Percentiles rank a stretch among this genome's conserved stretches.
phyloP scores from a whole-genome alignment of 2,113 vertebrate genomes.

The Piaya cayana region DNA sequence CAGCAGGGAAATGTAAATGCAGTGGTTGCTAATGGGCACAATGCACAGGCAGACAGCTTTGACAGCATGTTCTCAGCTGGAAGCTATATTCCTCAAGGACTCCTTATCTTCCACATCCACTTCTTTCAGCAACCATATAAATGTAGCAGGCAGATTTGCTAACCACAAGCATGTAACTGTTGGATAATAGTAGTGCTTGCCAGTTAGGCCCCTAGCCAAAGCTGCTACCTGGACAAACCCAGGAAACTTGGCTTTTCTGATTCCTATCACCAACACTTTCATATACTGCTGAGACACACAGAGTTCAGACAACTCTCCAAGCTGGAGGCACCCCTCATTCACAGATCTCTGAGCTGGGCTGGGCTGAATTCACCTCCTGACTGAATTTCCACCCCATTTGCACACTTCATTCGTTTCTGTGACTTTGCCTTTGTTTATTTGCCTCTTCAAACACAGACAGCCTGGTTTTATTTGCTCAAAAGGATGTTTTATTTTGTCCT shows the following conservation, averaged over 20 bases:
- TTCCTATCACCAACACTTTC: background rate
- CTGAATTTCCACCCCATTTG: background rate
- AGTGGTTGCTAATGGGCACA: background rate
- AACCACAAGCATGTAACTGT: background rate
- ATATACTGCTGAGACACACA: background rate
- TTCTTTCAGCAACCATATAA: background rate
- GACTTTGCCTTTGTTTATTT: background rate
- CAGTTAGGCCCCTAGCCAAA: background rate
- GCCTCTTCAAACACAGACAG: background rate
- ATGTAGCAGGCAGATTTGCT: background rate
- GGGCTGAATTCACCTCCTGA: background rate
- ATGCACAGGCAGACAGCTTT: background rate
- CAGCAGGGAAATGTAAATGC: background rate
- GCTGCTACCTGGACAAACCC: background rate
- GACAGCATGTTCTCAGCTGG: background rate
- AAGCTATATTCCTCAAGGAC: background rate
- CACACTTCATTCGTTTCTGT: background rate
- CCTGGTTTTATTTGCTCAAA: background rate
- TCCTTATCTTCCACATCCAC: conserved; percentile 18
- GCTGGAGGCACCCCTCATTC: background rate
- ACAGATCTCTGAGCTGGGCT: background rate
- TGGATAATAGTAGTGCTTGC: background rate
- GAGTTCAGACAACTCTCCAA: background rate
- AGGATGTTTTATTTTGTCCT: background rate
- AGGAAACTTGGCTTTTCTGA: background rate